Percentiles rank a stretch among this genome's conserved stretches.
Evolutionary conservation across 2,797 vertebrate species (phyloP).

Genomic region (Allobates femoralis): DNA sequence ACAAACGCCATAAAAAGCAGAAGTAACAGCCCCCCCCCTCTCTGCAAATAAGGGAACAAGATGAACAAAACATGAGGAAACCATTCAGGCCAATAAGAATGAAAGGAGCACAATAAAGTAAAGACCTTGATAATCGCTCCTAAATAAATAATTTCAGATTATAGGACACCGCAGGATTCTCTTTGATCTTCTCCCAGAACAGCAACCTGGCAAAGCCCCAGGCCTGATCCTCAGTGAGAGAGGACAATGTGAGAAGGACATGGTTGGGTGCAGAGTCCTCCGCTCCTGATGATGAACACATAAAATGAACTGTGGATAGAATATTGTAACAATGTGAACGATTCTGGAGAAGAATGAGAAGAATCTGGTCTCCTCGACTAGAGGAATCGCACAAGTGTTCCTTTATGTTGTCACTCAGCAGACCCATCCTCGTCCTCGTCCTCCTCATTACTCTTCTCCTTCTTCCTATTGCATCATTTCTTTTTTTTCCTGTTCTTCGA

Average conservation of each 20-base stretch:
- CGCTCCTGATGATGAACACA: background rate
- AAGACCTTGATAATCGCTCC: slow-evolving; percentile 32
- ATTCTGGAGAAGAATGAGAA: background rate
- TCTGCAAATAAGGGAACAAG: slow-evolving; percentile 12
- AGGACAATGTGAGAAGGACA: slow-evolving; percentile 24
- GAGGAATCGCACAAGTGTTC: background rate
- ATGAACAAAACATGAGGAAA: slow-evolving; percentile 20
- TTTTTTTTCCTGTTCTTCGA: no score
- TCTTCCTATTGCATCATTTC: background rate
- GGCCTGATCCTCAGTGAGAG: slow-evolving; percentile 10
- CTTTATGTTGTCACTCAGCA: background rate
- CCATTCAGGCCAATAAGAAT: slow-evolving; percentile 24
- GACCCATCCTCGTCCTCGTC: background rate
- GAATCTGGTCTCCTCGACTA: background rate
- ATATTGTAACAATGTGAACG: background rate
- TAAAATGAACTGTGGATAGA: background rate
- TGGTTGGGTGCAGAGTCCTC: slow-evolving; percentile 36
- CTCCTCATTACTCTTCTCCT: background rate
- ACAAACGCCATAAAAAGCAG: background rate
- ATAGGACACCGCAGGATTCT: slow-evolving; percentile 41
- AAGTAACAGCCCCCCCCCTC: background rate
- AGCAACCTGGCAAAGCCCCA: slow-evolving; percentile 40
- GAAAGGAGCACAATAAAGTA: slow-evolving; percentile 38
- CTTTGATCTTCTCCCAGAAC: slow-evolving; percentile 50
- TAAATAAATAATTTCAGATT: slow-evolving; percentile 48